phyloP scores from a whole-genome alignment of 2,888 invertebrate species.

The Tetragnatha montana region DNA sequence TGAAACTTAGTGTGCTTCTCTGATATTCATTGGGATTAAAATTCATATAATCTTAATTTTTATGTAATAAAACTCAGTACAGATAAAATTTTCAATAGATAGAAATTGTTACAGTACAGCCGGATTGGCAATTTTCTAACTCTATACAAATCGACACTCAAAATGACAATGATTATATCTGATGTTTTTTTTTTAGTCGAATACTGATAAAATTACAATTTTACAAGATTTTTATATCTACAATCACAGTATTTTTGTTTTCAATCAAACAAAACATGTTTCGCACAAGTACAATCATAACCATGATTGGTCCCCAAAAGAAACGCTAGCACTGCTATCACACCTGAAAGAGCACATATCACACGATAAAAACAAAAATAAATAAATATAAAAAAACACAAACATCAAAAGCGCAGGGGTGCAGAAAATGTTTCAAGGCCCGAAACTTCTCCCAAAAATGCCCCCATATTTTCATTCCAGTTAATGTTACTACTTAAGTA shows the following conservation, averaged over 20 bases:
- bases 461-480: too few species aligned
- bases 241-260: background rate
- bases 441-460: too few species aligned
- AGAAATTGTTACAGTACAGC: too few species aligned
- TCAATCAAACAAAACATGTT: background rate
- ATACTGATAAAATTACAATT: background rate
- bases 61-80: slow-evolving; percentile 1
- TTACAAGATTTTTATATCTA: background rate
- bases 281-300: background rate
- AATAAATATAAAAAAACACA: too few species aligned
- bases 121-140: background rate
- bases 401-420: background rate
- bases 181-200: too few species aligned
- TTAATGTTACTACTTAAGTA: too few species aligned
- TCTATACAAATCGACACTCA: background rate
- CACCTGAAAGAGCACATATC: background rate
- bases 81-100: background rate
- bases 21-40: too few species aligned
- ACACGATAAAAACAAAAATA: background rate
- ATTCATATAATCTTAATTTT: background rate
- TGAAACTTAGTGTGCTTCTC: too few species aligned
- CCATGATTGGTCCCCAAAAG: slow-evolving; percentile 2
- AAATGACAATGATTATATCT: background rate
- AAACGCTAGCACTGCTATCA: background rate
- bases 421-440: too few species aligned